Evolutionary conservation across 2,888 invertebrate genomes (phyloP).

Genomic region (Dicyrtomina minuta): DNA sequence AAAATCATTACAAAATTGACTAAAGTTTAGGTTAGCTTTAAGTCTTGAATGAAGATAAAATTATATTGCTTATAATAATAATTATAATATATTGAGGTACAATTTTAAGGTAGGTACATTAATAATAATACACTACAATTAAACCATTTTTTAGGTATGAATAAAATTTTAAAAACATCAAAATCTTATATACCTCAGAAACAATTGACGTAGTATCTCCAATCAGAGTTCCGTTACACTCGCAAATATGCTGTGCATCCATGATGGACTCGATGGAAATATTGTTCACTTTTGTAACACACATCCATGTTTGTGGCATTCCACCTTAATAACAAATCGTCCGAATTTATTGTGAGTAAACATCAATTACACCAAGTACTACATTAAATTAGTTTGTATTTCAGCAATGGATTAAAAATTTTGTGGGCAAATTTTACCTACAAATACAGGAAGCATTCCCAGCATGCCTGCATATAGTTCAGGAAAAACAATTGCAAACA

Average conservation of each 20-base stretch:
- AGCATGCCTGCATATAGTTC: constrained; percentile 39
- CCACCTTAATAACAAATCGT: neutral
- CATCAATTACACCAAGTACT: neutral
- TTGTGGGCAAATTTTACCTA: constrained; percentile 10
- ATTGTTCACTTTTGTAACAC: neutral
- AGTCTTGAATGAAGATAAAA: no score
- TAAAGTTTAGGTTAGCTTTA: no score
- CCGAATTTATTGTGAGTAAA: no score
- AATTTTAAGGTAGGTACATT: neutral
- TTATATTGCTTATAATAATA: no score
- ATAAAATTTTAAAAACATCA: neutral
- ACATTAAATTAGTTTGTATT: neutral
- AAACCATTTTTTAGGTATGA: no score
- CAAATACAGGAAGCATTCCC: constrained; percentile 37
- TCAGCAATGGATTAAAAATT: constrained; percentile 1
- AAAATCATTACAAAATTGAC: no score
- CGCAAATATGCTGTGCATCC: constrained; percentile 14
- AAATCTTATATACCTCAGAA: constrained; percentile 30
- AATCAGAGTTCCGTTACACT: constrained; percentile 27
- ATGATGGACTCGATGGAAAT: neutral
- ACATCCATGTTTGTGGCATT: constrained; percentile 9
- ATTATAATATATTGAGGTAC: no score
- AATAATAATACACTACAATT: no score
- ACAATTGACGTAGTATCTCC: constrained; percentile 35
- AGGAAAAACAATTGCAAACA: constrained; percentile 29